Evolutionary conservation across 2,888 invertebrate genomes (phyloP).

Genomic region (Rugalucina vietnamica): DNA sequence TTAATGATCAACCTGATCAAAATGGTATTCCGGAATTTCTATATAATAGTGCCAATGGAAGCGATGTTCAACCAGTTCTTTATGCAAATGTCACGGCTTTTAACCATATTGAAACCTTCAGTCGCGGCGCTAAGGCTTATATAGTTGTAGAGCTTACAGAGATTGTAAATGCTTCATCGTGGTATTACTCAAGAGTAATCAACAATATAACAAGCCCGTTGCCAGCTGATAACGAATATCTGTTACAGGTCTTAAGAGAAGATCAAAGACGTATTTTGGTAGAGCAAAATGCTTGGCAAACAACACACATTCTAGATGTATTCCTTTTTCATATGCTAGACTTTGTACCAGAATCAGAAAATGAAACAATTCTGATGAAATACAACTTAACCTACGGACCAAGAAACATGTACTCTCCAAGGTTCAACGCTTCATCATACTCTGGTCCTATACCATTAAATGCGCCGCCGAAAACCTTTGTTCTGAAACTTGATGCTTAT

Average conservation of each 20-base stretch:
- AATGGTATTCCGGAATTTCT: conserved; percentile 60
- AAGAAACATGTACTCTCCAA: conserved; percentile 33
- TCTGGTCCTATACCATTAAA: not conserved
- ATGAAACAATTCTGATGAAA: not conserved
- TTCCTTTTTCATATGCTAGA: conserved; percentile 56
- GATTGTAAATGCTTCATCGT: conserved; percentile 5
- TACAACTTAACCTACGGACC: conserved; percentile 44
- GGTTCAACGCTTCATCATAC: conserved; percentile 11
- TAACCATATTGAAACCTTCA: not conserved
- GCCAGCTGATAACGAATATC: not conserved
- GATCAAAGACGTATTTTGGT: conserved; percentile 38
- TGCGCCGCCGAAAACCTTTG: not conserved
- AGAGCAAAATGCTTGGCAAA: conserved; percentile 57
- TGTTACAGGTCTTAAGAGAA: conserved; percentile 30
- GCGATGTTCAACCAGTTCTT: conserved; percentile 28
- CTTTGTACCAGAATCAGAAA: not conserved
- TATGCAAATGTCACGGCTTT: conserved; percentile 12
- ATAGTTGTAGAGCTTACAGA: conserved; percentile 28
- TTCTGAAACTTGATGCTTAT: conserved; percentile 24
- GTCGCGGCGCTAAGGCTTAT: conserved; percentile 14
- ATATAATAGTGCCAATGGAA: conserved; percentile 59
- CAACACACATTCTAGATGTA: conserved; percentile 50
- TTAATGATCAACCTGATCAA: conserved; percentile 60
- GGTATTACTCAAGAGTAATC: conserved; percentile 45
- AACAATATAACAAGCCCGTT: conserved; percentile 45